A percentile compares a stretch with the other conserved stretches of the same genome.
Evolutionary conservation across 2,797 vertebrate genomes (phyloP).

Genomic region (Ctenopoma kingsleyae): DNA sequence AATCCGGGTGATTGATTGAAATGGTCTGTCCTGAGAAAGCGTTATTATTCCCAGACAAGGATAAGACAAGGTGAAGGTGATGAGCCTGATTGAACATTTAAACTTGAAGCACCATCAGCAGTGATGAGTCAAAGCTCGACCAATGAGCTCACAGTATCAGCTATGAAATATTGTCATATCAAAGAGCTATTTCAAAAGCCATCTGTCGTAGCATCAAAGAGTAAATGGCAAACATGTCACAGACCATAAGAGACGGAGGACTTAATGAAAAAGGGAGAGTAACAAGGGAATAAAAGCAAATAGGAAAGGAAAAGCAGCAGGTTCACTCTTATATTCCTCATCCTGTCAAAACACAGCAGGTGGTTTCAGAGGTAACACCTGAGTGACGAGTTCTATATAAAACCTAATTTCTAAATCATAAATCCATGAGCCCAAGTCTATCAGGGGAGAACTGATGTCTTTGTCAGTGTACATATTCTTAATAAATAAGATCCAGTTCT

Average conservation of each 20-base stretch:
- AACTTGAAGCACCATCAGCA: slow-evolving; percentile 41
- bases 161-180: slow-evolving; percentile 16
- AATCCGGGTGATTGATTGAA: slow-evolving; percentile 60
- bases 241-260: slow-evolving; percentile 1
- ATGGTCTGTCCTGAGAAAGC: slow-evolving; percentile 27
- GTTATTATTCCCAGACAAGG: slow-evolving; percentile 55
- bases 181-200: slow-evolving; percentile 21
- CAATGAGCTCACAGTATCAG: slow-evolving; percentile 14
- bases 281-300: slow-evolving; percentile 27
- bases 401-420: slow-evolving; percentile 66
- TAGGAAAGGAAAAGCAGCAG: slow-evolving; percentile 17
- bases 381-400: slow-evolving; percentile 42
- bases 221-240: slow-evolving; percentile 40
- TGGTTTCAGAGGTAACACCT: slow-evolving; percentile 51
- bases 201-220: slow-evolving; percentile 40
- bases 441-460: slow-evolving; percentile 49
- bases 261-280: slow-evolving; percentile 31
- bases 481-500: slow-evolving; percentile 61
- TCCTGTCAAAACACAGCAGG: slow-evolving; percentile 58
- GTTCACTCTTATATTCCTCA: slow-evolving; percentile 41
- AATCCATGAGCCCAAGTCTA: slow-evolving; percentile 46
- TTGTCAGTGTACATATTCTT: slow-evolving; percentile 58
- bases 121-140: slow-evolving; percentile 12
- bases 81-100: slow-evolving; percentile 46
- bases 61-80: slow-evolving; percentile 42